These are phyloP conservation scores for Fratercula arctica DNA, from an alignment of 2,797 vertebrate genomes.

Conservation along the genomic window DNA sequence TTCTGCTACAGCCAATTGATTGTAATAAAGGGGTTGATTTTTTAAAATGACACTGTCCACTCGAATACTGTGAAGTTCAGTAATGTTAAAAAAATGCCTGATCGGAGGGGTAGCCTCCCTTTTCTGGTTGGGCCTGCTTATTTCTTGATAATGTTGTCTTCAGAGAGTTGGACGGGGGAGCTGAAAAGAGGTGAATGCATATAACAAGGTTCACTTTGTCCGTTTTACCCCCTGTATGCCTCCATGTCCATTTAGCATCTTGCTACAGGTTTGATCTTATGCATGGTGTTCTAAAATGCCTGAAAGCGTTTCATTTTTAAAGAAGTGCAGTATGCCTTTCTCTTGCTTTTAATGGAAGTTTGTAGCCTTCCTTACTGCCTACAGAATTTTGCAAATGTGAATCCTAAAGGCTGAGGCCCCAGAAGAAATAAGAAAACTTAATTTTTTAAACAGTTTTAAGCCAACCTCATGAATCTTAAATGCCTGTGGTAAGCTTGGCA, in stretches of 20 bases:
- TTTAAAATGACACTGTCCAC: not conserved
- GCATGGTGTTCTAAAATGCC: not conserved
- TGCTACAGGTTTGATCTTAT: not conserved
- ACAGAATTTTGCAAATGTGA: not conserved
- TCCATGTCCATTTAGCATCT: not conserved
- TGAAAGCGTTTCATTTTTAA: not conserved
- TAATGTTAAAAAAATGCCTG: not conserved
- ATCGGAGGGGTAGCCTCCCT: rapidly evolving
- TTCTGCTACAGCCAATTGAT: not conserved
- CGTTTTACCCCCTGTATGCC: not conserved
- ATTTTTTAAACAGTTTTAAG: not conserved
- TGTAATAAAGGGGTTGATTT: not conserved
- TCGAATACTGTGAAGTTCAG: not conserved
- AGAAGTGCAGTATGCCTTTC: not conserved
- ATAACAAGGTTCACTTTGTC: not conserved
- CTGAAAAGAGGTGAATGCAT: not conserved
- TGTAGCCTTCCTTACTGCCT: not conserved
- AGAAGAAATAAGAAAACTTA: not conserved
- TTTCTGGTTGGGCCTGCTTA: not conserved
- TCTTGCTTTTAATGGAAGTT: not conserved
- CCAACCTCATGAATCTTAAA: not conserved
- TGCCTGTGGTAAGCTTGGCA: not conserved
- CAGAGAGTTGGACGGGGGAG: not conserved
- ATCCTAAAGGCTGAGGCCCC: not conserved
- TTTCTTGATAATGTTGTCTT: not conserved